Base-by-base conservation (phyloP, 2,888 invertebrate genomes). In the Chrysolina americana region DNA sequence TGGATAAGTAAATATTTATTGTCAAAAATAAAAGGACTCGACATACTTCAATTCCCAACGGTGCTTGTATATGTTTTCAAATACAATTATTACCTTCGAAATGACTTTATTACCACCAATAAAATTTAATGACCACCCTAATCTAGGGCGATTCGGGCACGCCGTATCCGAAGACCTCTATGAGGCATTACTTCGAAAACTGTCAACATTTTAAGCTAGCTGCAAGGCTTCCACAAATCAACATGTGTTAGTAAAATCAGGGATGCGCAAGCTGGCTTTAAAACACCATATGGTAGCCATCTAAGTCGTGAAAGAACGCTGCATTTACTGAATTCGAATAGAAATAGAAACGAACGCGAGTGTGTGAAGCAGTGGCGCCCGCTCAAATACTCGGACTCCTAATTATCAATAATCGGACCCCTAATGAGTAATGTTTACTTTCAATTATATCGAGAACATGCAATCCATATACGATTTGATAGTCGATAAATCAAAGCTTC, bases 81-180 rank as follows among this genome's bases (percentile, higher is more conserved):
- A 59, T 11, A 59, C n/a, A 59, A 59, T 59, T 59, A 59, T 59
- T 48, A 47, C 44, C 28, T 44, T 21, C 48, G 19, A 64, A 70
- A 70, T 64, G 19, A 41, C 47, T 63, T 64, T 63, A 70, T 63
- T 28, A 36, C 36, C 21, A 8, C 50, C 10, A 23, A 28, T 68
- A 63, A 70, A 70, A 70, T 36, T 48, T 70, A 63, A 69, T 47
- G 69, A 62, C 69, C 69, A n/a, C 53, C 66, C 53, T 36, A 68
- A 53, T 53, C 50, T 65, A 41, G n/a, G 3, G 48, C 48, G 23
- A 48, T 23, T 66, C 36, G 21, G 70, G 59, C 64, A 63, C 63
- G 70, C 41, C 47, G 28, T 28, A 21, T 23, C 15, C 8, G 19
- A 21, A 9, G 19, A 19, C 66, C 41, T 36, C 21, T 11, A 19